Conservation (phyloP, 1,140 invertebrate genomes). For the Atta texana region DNA sequence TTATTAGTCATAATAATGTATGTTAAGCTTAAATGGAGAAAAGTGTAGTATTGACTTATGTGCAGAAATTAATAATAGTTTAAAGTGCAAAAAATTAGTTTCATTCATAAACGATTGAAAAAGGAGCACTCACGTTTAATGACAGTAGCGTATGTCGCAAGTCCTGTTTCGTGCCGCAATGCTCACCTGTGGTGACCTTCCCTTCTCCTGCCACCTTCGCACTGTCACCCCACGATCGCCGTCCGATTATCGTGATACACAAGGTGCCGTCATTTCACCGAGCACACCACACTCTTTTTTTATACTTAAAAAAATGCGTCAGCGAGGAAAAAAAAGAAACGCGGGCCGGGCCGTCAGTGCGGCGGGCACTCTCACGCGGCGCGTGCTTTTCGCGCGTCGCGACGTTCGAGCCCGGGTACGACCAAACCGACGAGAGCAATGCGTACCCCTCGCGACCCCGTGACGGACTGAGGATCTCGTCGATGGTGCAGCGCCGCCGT, state of each 20-base stretch:
- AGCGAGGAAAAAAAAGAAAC: not conserved
- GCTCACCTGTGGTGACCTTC: conserved; percentile 15
- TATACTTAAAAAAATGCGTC: conserved; percentile 16
- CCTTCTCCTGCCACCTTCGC: not conserved
- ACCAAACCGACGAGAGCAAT: conserved; percentile 70
- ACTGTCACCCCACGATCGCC: conserved; percentile 40
- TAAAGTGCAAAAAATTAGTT: not conserved
- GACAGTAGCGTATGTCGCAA: conserved; percentile 48
- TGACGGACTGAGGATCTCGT: conserved; percentile 84
- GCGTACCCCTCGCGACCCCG: conserved; percentile 83
- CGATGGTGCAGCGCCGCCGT: conserved; percentile 83
- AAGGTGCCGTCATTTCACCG: conserved; percentile 45
- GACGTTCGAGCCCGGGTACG: conserved; percentile 51
- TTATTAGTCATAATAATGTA: not conserved
- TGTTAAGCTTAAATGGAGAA: not conserved
- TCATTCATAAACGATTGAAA: not conserved
- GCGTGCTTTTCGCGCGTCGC: conserved; percentile 68
- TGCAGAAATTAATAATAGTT: not conserved
- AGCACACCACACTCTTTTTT: conserved; percentile 45
- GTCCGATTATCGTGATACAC: conserved; percentile 42
- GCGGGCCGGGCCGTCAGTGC: not conserved
- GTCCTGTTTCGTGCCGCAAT: conserved; percentile 40
- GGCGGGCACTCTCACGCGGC: not conserved
- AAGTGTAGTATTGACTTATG: not conserved
- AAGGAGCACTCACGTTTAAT: conserved; percentile 66